Base-by-base conservation (phyloP, 2,797 vertebrate species). In the Ara ararauna region DNA sequence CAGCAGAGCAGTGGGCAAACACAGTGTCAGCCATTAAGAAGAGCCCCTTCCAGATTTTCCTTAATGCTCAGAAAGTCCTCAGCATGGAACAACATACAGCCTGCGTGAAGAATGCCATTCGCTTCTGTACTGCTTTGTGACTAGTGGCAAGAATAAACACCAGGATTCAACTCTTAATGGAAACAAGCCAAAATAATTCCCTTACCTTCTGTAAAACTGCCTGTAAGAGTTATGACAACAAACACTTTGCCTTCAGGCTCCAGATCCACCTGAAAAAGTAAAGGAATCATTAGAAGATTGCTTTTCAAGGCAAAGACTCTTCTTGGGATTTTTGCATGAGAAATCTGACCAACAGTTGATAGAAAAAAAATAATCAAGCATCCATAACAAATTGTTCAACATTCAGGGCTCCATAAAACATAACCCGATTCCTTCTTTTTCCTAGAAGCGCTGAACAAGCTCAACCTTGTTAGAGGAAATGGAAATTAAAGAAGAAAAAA, bases 201-300 rank as follows among this genome's bases (percentile, higher is more conserved):
- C 98, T 98, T 98, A 99, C 99, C 99, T 90, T 99, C 99, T 5
- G 96, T 98, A 97, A 99, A 99, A 93, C 98, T 98, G 94, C 99
- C 99, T 11, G 97, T 98, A 42, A 99, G 98, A 11, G 98, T 97
- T 84, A 99, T 98, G 48, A 97, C 97, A 48, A 99, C 97, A 93
- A 98, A 99, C 42, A 99, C 98, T 97, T 99, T 99, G 53, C 99
- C 99, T 96, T 99, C 99, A 13, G 99, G 99, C 96, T 99, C 99
- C 98, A 99, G 97, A 96, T 99, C 99, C 97, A 99, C 98, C 99
- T 99, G 97, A 74, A 94, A 96, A 87, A 96, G 64, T 8, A 78
- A 76, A 80, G 29, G 36, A 48, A 56, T 70, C 0, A 2, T 96
- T 42, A 94, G 44, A 74, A 91, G 6, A 54, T 3, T 48, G 19